phyloP scores from a whole-genome alignment of 2,113 vertebrate genomes.

The Talpa occidentalis region DNA sequence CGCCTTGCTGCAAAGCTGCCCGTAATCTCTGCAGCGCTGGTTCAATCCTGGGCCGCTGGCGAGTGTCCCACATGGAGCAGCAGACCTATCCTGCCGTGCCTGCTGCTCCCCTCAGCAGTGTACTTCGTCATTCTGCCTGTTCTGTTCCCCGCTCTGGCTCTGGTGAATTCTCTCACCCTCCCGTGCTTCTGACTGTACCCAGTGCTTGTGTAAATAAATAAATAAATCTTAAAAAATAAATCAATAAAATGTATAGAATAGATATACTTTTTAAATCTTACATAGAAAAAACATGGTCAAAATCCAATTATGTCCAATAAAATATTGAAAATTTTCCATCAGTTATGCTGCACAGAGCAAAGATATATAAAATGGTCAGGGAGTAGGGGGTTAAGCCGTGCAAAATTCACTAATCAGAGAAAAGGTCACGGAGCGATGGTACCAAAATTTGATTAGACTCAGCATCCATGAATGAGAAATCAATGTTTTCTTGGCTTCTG shows the following conservation, averaged over 20 bases:
- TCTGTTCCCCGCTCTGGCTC: too few species aligned
- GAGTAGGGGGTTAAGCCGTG: conserved; percentile 80
- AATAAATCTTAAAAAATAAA: too few species aligned
- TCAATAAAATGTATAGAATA: neutral
- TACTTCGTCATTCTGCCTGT: too few species aligned
- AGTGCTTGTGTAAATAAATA: too few species aligned
- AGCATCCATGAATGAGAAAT: conserved; percentile 82
- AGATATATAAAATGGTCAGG: conserved; percentile 69
- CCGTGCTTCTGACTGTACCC: too few species aligned
- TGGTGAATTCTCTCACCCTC: too few species aligned
- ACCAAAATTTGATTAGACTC: conserved; percentile 88
- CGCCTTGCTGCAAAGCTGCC: too few species aligned
- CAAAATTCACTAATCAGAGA: conserved; percentile 86
- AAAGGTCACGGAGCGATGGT: conserved; percentile 87
- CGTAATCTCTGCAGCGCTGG: too few species aligned
- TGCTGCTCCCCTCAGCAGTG: too few species aligned
- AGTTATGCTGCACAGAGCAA: conserved; percentile 81
- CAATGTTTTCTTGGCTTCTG: conserved; percentile 82
- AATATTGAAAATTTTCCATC: conserved; percentile 79
- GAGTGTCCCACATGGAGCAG: too few species aligned
- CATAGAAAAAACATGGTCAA: conserved; percentile 51
- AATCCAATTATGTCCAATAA: conserved; percentile 84
- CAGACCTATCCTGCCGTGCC: too few species aligned
- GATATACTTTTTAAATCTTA: neutral
- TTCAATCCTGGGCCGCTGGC: too few species aligned